Base-by-base conservation (phyloP, 2,888 invertebrate species). In the Sphinx pinastri region DNA sequence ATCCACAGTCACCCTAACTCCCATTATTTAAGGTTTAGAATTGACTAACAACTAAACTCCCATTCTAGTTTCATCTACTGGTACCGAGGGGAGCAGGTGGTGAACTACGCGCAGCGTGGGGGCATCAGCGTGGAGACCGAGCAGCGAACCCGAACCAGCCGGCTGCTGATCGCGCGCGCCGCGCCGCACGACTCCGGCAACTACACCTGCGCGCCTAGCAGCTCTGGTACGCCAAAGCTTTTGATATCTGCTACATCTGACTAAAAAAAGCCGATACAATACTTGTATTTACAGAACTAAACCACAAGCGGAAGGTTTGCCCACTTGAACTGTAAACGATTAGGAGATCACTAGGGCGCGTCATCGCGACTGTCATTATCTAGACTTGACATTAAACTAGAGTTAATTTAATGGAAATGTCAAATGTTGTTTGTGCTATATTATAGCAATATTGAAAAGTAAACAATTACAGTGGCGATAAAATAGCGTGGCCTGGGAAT, bases 111-210 rank as follows among this genome's bases (percentile, higher is more conserved):
- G 68, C 97, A 96, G 75, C 95, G 98, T 70, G 98, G 97, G 71
- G 98, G 98, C 66, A 97, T 98, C 87, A 97, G 97, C 85, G 95
- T 98, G 79, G 97, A 97, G 90, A 98, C 98, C 45, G 98, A 98
- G 88, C 97, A 97, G 87, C 96, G 96, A 71, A 96, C 97, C 73
- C 96, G 97, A 75, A 98, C 97, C 71, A 97, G 98, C 79, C 97
- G 97, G 81, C 95, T 98, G 78, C 95, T 98, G 81, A 97, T 98
- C 83, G 97, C 97, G 71, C 96, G 97, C 78, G 98, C 98, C 71
- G 95, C 97, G 76, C 96, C 97, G 71, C 95, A 96, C 72, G 98
- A 98, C 94, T 97, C 97, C 68, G 98, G 98, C 81, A 98, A 98
- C 95, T 98, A 98, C 90, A 98, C 98, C 63, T 98, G 98, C 90